Conservation (phyloP, 2,113 vertebrate genomes). For the Sphaerodactylus townsendi region DNA sequence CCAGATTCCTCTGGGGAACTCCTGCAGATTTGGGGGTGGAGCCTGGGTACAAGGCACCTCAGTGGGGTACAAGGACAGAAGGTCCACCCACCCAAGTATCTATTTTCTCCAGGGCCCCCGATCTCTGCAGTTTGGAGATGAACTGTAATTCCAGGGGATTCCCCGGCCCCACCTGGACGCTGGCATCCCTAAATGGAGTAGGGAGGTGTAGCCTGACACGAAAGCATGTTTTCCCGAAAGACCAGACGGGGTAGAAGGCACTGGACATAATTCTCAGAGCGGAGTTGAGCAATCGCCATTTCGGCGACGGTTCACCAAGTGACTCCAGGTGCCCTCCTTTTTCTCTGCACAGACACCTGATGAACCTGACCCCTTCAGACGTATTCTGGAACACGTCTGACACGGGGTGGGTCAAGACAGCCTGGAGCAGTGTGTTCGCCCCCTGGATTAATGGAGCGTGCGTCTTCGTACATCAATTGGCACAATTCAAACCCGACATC, state of each 20-base stretch:
- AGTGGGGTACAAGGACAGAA: no score
- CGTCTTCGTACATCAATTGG: slow-evolving; percentile 77
- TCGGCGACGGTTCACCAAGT: not conserved
- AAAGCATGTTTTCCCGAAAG: not conserved
- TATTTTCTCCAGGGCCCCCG: no score
- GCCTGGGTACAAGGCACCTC: no score
- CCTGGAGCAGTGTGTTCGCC: slow-evolving; percentile 77
- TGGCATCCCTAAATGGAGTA: no score
- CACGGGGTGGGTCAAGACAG: slow-evolving; percentile 82
- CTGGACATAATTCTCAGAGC: not conserved
- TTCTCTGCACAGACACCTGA: slow-evolving; percentile 69
- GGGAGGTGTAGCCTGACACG: not conserved
- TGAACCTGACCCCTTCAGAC: slow-evolving; percentile 73
- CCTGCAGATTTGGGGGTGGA: no score
- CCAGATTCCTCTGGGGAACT: no score
- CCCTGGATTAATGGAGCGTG: slow-evolving; percentile 82
- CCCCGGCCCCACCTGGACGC: no score
- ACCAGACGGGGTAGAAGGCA: not conserved
- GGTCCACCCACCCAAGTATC: no score
- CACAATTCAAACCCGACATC: slow-evolving; percentile 69
- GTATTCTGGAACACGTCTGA: slow-evolving; percentile 85
- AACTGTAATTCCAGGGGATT: no score
- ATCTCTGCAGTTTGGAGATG: no score
- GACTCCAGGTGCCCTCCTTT: not conserved
- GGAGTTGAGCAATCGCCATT: not conserved